phyloP scores from a whole-genome alignment of 2,113 vertebrate species.

The Cichladusa arquata region DNA sequence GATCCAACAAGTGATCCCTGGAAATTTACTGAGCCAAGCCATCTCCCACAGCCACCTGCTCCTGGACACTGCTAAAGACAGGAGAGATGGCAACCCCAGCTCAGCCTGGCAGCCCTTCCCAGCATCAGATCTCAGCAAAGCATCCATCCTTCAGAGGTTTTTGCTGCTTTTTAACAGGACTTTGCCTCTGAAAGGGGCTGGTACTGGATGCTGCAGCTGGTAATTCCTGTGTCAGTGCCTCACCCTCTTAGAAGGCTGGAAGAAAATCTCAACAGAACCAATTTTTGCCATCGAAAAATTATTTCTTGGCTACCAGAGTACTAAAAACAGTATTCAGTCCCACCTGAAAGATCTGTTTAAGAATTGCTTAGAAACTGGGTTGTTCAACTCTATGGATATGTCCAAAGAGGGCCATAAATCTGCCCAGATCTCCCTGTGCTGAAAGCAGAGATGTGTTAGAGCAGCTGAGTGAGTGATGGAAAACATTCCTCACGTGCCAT shows the following conservation, averaged over 20 bases:
- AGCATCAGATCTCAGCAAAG: background rate
- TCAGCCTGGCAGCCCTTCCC: background rate
- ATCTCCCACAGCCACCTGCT: background rate
- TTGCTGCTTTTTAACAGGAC: background rate
- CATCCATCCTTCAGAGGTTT: background rate
- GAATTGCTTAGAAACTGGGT: background rate
- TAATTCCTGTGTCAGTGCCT: background rate
- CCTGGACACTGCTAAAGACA: background rate
- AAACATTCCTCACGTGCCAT: background rate
- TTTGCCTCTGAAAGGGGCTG: background rate
- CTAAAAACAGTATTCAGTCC: background rate
- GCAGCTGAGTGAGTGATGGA: background rate
- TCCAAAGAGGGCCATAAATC: background rate
- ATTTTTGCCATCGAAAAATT: background rate
- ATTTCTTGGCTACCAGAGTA: background rate
- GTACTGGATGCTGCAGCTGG: fast-evolving
- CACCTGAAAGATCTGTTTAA: background rate
- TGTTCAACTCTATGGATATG: background rate
- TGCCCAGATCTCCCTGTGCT: background rate
- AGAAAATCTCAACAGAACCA: background rate
- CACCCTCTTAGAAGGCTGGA: fast-evolving
- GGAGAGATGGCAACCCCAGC: fast-evolving
- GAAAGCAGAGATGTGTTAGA: background rate
- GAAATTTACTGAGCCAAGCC: background rate
- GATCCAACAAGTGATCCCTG: background rate